These are phyloP conservation scores for Drosophila tripunctata DNA, from an alignment of 2,888 invertebrate species.

Conservation along the genomic window DNA sequence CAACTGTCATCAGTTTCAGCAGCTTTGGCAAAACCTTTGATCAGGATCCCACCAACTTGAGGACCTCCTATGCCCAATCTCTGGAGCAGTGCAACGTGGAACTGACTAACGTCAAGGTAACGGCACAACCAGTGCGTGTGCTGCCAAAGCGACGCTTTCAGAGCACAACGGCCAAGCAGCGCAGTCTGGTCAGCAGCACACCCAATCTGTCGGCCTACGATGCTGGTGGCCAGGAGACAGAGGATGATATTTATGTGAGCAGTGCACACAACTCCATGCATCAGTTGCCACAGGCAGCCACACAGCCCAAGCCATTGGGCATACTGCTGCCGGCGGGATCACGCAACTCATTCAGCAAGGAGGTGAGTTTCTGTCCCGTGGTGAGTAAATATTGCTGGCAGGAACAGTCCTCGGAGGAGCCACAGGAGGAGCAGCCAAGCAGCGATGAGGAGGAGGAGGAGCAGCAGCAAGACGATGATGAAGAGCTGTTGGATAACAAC, in stretches of 20 bases:
- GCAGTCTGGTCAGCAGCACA: conserved; percentile 85
- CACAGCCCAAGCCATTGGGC: conserved; percentile 84
- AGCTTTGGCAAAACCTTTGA: conserved; percentile 82
- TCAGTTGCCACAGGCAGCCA: conserved; percentile 82
- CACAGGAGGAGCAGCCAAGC: conserved; percentile 41
- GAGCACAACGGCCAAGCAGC: conserved; percentile 70
- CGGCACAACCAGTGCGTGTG: conserved; percentile 20
- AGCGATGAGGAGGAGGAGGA: conserved; percentile 40
- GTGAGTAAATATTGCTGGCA: conserved; percentile 92
- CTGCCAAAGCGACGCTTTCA: conserved; percentile 81
- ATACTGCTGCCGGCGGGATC: conserved; percentile 82
- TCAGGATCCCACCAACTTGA: conserved; percentile 83
- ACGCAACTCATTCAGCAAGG: conserved; percentile 85
- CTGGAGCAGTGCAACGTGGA: conserved; percentile 83
- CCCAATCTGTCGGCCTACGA: conserved; percentile 86
- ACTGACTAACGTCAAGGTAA: conserved; percentile 43
- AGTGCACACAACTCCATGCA: conserved; percentile 87
- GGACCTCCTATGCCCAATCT: conserved; percentile 83
- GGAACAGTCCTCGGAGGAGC: conserved; percentile 86
- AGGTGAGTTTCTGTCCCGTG: conserved; percentile 92
- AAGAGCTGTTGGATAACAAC: conserved; percentile 71
- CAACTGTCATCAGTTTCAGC: conserved; percentile 53
- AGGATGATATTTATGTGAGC: conserved; percentile 86
- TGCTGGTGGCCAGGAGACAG: conserved; percentile 71
- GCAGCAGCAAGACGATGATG: conserved; percentile 45